These are phyloP conservation scores for Actias luna DNA, from an alignment of 2,888 invertebrate species.

Conservation along the genomic window DNA sequence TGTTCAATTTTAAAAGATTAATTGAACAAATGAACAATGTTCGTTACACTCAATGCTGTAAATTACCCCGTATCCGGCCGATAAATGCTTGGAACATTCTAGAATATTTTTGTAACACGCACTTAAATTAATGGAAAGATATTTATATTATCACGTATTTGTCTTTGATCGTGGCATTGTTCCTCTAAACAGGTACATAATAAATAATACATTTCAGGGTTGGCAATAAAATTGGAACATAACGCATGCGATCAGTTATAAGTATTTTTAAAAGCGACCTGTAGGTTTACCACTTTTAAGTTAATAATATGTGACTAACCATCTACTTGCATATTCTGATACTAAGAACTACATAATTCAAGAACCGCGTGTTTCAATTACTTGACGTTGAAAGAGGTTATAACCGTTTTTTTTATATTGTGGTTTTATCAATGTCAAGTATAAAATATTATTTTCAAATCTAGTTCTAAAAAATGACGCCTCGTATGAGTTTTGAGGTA, in stretches of 20 bases:
- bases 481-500: too few relatives aligned
- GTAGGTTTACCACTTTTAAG: background rate
- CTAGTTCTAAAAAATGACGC: too few relatives aligned
- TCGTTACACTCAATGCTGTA: background rate
- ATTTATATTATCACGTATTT: background rate
- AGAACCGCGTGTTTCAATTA: too few relatives aligned
- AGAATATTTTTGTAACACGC: background rate
- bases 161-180: background rate
- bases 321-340: background rate
- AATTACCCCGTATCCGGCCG: background rate
- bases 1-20: background rate
- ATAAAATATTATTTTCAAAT: too few relatives aligned
- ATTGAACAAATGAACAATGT: too few relatives aligned
- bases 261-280: background rate
- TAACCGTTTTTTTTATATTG: too few relatives aligned
- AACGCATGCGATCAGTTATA: background rate
- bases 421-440: too few relatives aligned
- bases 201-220: background rate
- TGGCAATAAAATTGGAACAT: background rate
- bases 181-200: background rate
- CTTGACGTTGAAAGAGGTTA: too few relatives aligned
- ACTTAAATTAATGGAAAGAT: background rate
- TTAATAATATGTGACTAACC: background rate
- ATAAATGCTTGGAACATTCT: background rate
- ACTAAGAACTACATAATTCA: background rate